Evolutionary conservation across 2,888 invertebrate species (phyloP).

Genomic region (Ectobius pallidus): DNA sequence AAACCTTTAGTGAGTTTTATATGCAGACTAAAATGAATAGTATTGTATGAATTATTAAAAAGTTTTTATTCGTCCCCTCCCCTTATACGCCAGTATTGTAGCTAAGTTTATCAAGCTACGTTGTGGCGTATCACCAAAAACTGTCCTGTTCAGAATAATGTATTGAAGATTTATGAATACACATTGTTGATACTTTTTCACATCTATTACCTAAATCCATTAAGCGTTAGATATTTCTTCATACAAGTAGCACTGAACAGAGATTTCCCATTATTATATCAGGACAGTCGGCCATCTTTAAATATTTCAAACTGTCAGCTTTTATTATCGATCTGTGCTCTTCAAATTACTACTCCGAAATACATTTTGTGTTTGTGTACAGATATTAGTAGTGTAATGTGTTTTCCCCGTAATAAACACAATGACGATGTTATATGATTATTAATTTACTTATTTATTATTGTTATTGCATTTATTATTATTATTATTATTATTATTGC

Average conservation of each 20-base stretch:
- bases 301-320: constrained; percentile 7
- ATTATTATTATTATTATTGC: too few relatives aligned
- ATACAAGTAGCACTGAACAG: not conserved
- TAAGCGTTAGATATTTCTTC: not conserved
- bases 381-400: too few relatives aligned
- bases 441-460: too few relatives aligned
- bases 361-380: too few relatives aligned
- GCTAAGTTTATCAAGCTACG: not conserved
- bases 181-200: not conserved
- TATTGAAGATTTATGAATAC: not conserved
- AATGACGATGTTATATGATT: too few relatives aligned
- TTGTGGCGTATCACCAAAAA: not conserved
- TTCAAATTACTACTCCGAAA: too few relatives aligned
- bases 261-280: not conserved
- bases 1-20: not conserved
- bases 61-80: not conserved
- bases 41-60: not conserved
- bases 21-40: not conserved
- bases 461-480: too few relatives aligned
- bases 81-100: not conserved
- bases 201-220: not conserved
- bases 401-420: too few relatives aligned
- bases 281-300: not conserved
- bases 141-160: not conserved
- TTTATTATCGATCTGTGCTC: not conserved